Conservation (phyloP, 1,140 invertebrate genomes). For the Gryllus bimaculatus region DNA sequence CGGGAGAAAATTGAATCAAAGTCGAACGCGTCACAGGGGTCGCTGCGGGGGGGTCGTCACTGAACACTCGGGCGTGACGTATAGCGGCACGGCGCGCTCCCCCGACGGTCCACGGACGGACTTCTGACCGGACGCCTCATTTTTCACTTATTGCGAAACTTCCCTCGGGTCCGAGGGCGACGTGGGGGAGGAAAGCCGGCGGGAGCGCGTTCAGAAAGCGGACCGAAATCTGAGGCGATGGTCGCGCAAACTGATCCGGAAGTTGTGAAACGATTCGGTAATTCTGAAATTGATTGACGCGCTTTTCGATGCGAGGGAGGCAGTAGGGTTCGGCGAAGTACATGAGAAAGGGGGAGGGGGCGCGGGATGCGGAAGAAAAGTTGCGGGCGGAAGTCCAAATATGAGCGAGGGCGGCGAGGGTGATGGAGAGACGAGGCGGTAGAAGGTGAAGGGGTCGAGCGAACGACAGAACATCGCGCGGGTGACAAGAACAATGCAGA, state of each 20-base stretch:
- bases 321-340: neutral
- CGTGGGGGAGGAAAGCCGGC: neutral
- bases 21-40: neutral
- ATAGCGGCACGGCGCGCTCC: no score
- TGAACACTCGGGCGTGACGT: neutral
- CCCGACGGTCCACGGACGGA: no score
- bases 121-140: neutral
- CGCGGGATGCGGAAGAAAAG: no score
- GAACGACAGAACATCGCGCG: no score
- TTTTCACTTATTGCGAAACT: conserved; percentile 1
- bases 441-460: no score
- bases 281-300: neutral
- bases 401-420: no score
- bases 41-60: neutral
- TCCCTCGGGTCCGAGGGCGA: neutral
- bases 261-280: neutral
- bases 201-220: neutral
- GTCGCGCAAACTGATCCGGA: neutral
- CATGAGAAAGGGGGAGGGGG: no score
- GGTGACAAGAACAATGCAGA: no score
- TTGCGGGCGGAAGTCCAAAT: no score
- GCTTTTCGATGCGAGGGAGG: neutral
- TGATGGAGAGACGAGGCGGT: no score
- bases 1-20: neutral
- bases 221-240: no score